Evolutionary conservation across 2,888 invertebrate genomes (phyloP), one percentile per base, ranked within the genome.

Genomic region (Andrena minutula): DNA sequence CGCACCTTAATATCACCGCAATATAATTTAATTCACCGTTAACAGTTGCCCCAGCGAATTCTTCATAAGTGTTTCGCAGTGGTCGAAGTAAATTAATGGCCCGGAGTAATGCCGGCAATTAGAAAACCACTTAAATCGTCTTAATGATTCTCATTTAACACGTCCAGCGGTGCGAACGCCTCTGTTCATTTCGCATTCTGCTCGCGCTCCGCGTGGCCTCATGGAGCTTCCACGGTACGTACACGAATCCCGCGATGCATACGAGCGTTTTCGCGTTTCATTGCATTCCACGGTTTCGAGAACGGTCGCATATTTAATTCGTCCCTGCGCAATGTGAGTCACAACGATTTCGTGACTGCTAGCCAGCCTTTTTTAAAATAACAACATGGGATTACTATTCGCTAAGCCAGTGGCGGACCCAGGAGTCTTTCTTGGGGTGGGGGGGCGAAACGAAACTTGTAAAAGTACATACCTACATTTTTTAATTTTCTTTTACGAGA

Each of bases 141-240:
- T 69, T 79, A 82, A 82, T 79, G 81, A 82, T 66, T 79, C 79
- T 49, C 79, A 66, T 74, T 79, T 69, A 70, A 79, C 79, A 65
- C 79, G 65, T n/a, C 51, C 60, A 35, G 53, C 41, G 20, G 28
- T 35, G 41, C 64, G 6, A 23, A 23, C 49, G 20, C 8, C 26
- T 10, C 28, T 28, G 78, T 73, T 82, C 80, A 75, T 79, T 82
- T 71, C 61, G 79, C 66, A 82, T 80, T 82, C 79, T 68, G 68
- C 41, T 16, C 51, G 71, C 51, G 32, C 35, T 41, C 56, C 12
- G 20, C 26, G 41, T 20, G 32, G 53, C 60, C 79, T 79, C 81
- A 70, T 79, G 81, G 73, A 74, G 69, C 79, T 79, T 74, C 73
- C 81, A 65, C 41, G 49, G 69, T 71, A 64, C 71, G 70, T 71